Percentiles rank a stretch among this genome's conserved stretches.
Conservation (phyloP, 2,113 vertebrate genomes). For the Ictalurus punctatus region DNA sequence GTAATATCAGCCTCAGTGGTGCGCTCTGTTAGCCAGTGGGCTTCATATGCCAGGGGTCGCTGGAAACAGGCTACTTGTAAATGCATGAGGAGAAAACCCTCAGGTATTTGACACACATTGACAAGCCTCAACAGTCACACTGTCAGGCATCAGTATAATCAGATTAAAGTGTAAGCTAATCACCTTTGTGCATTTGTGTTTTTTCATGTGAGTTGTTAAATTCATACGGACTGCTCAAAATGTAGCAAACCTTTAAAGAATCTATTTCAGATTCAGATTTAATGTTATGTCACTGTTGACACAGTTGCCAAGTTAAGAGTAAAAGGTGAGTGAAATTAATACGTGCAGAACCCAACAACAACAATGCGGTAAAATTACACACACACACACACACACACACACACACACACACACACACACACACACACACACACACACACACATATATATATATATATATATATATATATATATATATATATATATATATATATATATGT, state of each 20-base stretch:
- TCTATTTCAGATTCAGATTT: background rate
- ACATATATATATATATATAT: too few relatives aligned
- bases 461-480: too few relatives aligned
- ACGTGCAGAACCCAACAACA: too few relatives aligned
- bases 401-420: too few relatives aligned
- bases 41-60: constrained; percentile 57
- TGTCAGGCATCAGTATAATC: background rate
- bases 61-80: constrained; percentile 55
- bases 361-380: too few relatives aligned
- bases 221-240: background rate
- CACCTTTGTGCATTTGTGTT: background rate
- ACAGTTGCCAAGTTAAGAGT: background rate
- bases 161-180: background rate
- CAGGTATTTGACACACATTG: constrained; percentile 49
- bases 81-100: constrained; percentile 39
- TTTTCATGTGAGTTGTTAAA: background rate
- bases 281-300: background rate
- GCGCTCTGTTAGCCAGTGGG: constrained; percentile 49
- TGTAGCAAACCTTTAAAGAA: background rate
- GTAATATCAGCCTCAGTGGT: constrained; percentile 24
- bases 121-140: background rate
- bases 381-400: too few relatives aligned
- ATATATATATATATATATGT: too few relatives aligned
- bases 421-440: too few relatives aligned
- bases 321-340: background rate